Evolutionary conservation across 2,888 invertebrate genomes (phyloP), one percentile per base, ranked within the genome.

Genomic region (Alloplasta piceator): DNA sequence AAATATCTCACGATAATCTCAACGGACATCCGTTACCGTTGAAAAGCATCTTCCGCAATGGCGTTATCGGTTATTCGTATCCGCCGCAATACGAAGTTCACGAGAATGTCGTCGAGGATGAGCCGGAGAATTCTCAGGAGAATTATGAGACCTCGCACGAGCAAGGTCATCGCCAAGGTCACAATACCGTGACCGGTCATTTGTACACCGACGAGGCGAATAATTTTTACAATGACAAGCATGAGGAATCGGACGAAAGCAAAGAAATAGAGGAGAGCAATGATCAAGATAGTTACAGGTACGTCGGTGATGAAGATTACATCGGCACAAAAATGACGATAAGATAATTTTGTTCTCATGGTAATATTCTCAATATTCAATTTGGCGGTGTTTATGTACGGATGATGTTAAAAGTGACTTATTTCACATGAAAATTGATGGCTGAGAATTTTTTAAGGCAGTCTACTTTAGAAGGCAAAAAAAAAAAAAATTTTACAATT

Each of bases 121-220:
- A 66, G 5, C 76, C 72, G 0, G 72, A 82, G 4, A 48, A 73
- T 41, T 58, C 76, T 12, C 48, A 70, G 9, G 76, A 77, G 10
- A 78, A 93, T 6, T 92, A 93, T 1, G 93, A 93, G 82, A 92
- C 93, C 86, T 92, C 93, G 0, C 93, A 93, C 82, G 93, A 93
- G 5, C 85, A 89, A 16, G 88, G 87, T 7, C 88, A 89, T 72
- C 86, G 73, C 1, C 86, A 87, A 1, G 87, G 90, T 12, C 67
- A 86, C 26, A 78, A 88, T 3, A 63, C 86, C 12, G 86, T 86
- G 74, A 86, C 80, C 1, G 92, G 89, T 6, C 90, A 88, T 71
- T 12, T 87, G 41, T 85, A 86, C 38, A 85, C 85, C 9, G 88
- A 87, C 56, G 88, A 91, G 38, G 76, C 83, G 26, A 88, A 83